These are phyloP conservation scores for Copidosoma floridanum DNA, from an alignment of 1,140 invertebrate genomes.

Conservation along the genomic window DNA sequence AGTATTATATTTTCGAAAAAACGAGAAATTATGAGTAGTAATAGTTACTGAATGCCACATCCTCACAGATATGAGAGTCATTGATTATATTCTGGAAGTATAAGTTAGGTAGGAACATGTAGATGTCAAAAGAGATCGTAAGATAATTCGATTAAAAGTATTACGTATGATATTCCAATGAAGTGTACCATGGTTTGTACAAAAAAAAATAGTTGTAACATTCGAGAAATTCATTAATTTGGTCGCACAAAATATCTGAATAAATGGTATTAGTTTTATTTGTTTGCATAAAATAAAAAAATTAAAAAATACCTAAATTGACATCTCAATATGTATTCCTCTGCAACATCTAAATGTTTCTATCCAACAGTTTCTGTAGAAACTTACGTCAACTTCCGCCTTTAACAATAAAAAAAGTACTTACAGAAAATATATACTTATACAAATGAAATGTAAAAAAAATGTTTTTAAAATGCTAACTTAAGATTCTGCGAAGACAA, in stretches of 20 bases:
- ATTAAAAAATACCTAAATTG: too few relatives aligned
- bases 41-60: not conserved
- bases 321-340: not conserved
- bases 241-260: too few relatives aligned
- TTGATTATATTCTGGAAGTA: not conserved
- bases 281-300: too few relatives aligned
- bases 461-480: not conserved
- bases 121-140: not conserved
- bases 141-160: too few relatives aligned
- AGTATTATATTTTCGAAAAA: constrained; percentile 2
- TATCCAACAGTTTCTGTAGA: constrained; percentile 6
- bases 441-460: too few relatives aligned
- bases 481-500: not conserved
- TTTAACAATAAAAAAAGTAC: constrained; percentile 13
- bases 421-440: too few relatives aligned
- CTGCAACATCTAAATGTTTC: constrained; percentile 2
- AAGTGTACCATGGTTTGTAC: too few relatives aligned
- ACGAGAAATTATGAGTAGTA: not conserved
- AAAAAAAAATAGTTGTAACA: too few relatives aligned
- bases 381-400: constrained; percentile 14
- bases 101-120: constrained; percentile 6
- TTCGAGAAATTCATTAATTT: too few relatives aligned
- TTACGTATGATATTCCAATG: too few relatives aligned
- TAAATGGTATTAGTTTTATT: too few relatives aligned
- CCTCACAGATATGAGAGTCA: not conserved